Base-by-base conservation (phyloP, 2,113 vertebrate species). In the Alaudala cheleensis region DNA sequence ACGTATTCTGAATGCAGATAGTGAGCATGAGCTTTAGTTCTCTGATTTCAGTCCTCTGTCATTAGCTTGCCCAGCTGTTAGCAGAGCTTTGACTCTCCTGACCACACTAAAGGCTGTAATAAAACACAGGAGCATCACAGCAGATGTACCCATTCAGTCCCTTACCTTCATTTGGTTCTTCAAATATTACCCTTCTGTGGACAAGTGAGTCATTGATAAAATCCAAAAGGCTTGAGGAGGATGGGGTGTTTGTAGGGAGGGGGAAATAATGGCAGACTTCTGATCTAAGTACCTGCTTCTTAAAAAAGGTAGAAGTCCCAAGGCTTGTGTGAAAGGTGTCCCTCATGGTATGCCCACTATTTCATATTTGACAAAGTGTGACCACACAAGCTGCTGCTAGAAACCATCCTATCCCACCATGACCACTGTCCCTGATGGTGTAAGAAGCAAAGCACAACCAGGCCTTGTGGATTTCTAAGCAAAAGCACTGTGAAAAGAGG, bases 1-100 rank as follows among this genome's bases (percentile, higher is more conserved):
- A 0, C 4, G 1, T 22, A 5, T 50, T 74, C 7, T 18, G 24
- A 29, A 79, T 0, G 4, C 4, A 39, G 25, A 15, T 0, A 73
- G 40, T 2, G 13, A 53, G 29, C 0, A 6, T 49, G n/a, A 47
- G 8, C 44, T 65, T 62, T 1, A 37, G 19, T 50, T 56, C 40
- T 72, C 62, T 1, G 5, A 26, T 77, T 39, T 60, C 72, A 56
- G 23, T 28, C 53, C 39, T 22, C 66, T 40, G 26, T 20, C 20
- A 10, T 25, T 14, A 19, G 28, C 49, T 49, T 76, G 22, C 25
- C 49, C 51, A 73, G 62, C 40, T 77, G 14, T 25, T 51, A 33
- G 8, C 10, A 42, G n/a, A 64, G 39, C 42, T 54, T 37, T 34
- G 40, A 9, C 29, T 47, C 33, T 7, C 28, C 15, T 1, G 0